phyloP scores from a whole-genome alignment of 1,140 invertebrate species.

The Colletes gigas region DNA sequence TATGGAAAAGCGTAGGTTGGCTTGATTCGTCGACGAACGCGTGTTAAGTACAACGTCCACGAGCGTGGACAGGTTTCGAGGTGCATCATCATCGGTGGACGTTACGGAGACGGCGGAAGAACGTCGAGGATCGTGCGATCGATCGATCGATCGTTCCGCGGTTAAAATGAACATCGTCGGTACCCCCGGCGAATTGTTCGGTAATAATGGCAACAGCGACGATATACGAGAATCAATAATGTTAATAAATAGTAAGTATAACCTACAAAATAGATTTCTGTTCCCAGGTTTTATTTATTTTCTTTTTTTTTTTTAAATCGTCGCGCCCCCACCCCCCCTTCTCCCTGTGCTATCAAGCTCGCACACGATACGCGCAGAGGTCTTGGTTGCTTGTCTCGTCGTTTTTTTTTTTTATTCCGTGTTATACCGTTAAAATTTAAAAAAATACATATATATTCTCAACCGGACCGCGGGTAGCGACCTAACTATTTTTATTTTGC shows the following conservation, averaged over 20 bases:
- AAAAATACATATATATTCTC: slow-evolving; percentile 81
- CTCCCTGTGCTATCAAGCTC: slow-evolving; percentile 7
- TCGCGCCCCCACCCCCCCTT: slow-evolving; percentile 16
- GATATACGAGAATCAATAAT: slow-evolving; percentile 25
- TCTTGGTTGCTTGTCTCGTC: neutral
- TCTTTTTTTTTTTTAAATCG: slow-evolving; percentile 30
- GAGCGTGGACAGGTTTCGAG: neutral
- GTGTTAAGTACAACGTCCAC: too few species aligned
- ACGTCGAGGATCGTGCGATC: slow-evolving; percentile 9
- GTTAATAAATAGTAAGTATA: slow-evolving; percentile 52
- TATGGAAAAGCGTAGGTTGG: too few species aligned
- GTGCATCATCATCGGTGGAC: slow-evolving; percentile 38
- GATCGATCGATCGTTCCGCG: neutral
- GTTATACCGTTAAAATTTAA: slow-evolving; percentile 78
- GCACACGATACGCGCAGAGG: slow-evolving; percentile 44
- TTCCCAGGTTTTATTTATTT: slow-evolving; percentile 65
- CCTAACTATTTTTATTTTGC: slow-evolving; percentile 56
- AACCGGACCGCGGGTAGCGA: slow-evolving; percentile 69
- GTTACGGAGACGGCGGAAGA: slow-evolving; percentile 6
- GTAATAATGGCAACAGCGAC: slow-evolving; percentile 35
- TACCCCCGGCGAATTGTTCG: neutral
- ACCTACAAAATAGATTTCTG: slow-evolving; percentile 73
- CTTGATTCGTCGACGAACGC: too few species aligned
- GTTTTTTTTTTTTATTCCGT: slow-evolving; percentile 61
- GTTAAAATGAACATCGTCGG: neutral